phyloP scores from a whole-genome alignment of 2,888 invertebrate species.

The Helicoverpa assulta region DNA sequence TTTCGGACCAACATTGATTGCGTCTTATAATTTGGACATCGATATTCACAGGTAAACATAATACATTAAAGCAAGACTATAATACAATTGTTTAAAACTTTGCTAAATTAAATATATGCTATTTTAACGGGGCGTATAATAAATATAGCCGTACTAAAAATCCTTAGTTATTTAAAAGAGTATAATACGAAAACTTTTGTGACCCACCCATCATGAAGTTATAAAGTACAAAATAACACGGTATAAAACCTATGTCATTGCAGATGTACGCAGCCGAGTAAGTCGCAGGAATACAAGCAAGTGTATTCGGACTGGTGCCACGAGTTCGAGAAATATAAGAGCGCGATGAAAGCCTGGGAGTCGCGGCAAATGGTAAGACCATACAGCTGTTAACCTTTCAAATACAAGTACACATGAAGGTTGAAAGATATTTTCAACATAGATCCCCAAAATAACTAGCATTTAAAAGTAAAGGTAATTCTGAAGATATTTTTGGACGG shows the following conservation, averaged over 20 bases:
- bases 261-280: conserved; percentile 90
- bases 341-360: conserved; percentile 92
- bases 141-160: not conserved
- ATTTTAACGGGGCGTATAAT: not conserved
- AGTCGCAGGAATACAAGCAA: conserved; percentile 90
- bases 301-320: conserved; percentile 94
- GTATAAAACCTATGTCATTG: conserved; percentile 47
- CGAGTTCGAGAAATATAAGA: conserved; percentile 93
- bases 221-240: conserved; percentile 3
- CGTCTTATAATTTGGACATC: conserved; percentile 91
- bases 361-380: conserved; percentile 90
- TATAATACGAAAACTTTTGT: not conserved
- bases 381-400: conserved; percentile 9
- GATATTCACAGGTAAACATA: conserved; percentile 87
- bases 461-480: not conserved
- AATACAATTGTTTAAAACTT: too few relatives aligned
- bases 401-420: conserved; percentile 1
- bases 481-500: conserved; percentile 11
- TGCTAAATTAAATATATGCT: too few relatives aligned
- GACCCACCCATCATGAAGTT: not conserved
- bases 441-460: conserved; percentile 1
- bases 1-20: conserved; percentile 89
- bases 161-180: too few relatives aligned
- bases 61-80: too few relatives aligned
- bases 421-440: not conserved